Conservation (phyloP, 2,797 vertebrate genomes). For the Pseudocheirus occidentalis region DNA sequence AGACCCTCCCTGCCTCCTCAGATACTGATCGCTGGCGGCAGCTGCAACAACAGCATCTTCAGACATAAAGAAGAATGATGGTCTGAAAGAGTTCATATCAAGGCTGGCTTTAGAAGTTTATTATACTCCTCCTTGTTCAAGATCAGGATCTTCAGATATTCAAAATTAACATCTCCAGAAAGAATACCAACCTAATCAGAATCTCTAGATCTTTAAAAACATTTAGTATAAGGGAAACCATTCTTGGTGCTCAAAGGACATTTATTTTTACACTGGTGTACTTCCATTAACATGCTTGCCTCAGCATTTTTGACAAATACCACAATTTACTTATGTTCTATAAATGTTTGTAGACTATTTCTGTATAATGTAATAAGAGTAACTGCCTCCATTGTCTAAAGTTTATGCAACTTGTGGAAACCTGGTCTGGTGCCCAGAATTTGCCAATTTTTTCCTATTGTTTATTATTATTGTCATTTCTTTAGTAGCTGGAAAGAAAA, state of each 20-base stretch:
- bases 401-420: constrained; percentile 30
- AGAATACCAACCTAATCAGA: constrained; percentile 13
- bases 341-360: constrained; percentile 49
- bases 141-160: constrained; percentile 19
- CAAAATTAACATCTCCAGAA: constrained; percentile 47
- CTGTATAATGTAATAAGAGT: constrained; percentile 30
- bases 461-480: constrained; percentile 35
- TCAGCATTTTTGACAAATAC: constrained; percentile 43
- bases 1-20: not conserved
- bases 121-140: constrained; percentile 24
- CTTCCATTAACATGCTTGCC: not conserved
- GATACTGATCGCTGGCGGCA: not conserved
- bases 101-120: constrained; percentile 27
- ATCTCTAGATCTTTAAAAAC: constrained; percentile 1
- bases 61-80: not conserved
- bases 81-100: constrained; percentile 9
- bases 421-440: constrained; percentile 33
- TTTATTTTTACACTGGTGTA: constrained; percentile 18
- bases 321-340: constrained; percentile 43
- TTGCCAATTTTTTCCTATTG: constrained; percentile 57
- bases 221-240: constrained; percentile 8
- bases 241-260: constrained; percentile 22
- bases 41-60: not conserved
- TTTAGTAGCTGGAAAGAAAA: constrained; percentile 26
- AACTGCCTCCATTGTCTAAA: constrained; percentile 60